These are phyloP conservation scores for Lydus trimaculatus DNA, from an alignment of 2,888 invertebrate genomes.

Conservation along the genomic window DNA sequence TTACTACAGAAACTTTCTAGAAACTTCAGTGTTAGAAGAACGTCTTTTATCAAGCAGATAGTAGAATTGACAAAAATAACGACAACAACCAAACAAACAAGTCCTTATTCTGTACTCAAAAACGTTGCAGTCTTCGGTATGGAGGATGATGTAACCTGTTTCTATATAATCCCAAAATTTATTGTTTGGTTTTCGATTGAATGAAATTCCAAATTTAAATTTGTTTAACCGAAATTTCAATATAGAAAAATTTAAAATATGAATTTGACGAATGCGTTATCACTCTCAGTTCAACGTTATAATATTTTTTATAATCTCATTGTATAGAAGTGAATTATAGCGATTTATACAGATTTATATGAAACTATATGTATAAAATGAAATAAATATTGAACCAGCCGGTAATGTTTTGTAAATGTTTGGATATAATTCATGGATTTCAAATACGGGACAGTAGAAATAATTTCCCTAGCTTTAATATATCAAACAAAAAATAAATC, in stretches of 20 bases:
- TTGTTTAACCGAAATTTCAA: background rate
- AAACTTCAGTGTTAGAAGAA: too few species aligned
- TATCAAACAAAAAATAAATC: background rate
- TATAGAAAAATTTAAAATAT: background rate
- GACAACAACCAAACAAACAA: too few species aligned
- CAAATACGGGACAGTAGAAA: background rate
- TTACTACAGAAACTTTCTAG: too few species aligned
- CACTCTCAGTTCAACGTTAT: background rate
- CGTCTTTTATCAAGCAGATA: too few species aligned
- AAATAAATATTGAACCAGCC: conserved; percentile 3
- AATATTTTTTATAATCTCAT: background rate
- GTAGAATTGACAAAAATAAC: too few species aligned
- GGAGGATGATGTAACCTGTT: too few species aligned
- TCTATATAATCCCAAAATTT: too few species aligned
- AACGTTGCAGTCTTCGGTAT: too few species aligned
- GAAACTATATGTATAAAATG: background rate
- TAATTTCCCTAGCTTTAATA: conserved; percentile 1
- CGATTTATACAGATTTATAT: background rate
- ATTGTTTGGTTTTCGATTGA: too few species aligned
- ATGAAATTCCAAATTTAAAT: too few species aligned
- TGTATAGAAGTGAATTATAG: background rate
- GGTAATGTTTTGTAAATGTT: background rate
- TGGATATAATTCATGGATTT: background rate
- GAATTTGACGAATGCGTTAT: background rate
- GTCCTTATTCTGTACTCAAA: too few species aligned